Evolutionary conservation across 2,888 invertebrate genomes (phyloP), one percentile per base, ranked within the genome.

Genomic region (Agrotis clavis): DNA sequence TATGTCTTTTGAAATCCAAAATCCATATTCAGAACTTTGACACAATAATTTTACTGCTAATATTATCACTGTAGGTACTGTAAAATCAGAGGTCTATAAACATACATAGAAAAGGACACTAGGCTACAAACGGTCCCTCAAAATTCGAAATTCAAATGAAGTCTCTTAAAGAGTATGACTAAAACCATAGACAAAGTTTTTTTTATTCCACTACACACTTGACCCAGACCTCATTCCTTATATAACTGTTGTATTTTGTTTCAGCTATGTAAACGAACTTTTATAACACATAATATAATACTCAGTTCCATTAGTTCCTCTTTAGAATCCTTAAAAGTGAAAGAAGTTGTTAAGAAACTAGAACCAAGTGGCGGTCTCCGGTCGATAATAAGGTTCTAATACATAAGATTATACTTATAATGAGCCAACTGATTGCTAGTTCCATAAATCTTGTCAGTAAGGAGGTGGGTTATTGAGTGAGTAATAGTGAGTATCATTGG

Each of bases 321-420:
- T 35, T n/a, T 19, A 19, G n/a, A 48, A 35, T 18, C 35, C 47
- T 14, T 71, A 53, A 7, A 61, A 48, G 14, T 64, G 53, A 18
- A 11, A 48, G 25, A 54, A 64, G 35, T 74, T 53, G 71, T 41
- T 63, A 35, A 18, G 35, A 45, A 53, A 60, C 51, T 61, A 51
- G 25, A 30, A 53, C 45, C n/a, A 48, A 74, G 11, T 41, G 47
- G 35, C 47, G 14, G 35, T 48, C 64, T 63, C 53, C 74, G 47
- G 64, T 25, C 64, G 13, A 53, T 74, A 71, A 71, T 74, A 18
- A 63, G 53, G 19, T 48, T 54, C 35, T 64, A 74, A 71, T 54
- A 45, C 11, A 19, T 64, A 41, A 56, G 48, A 74, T 72, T 54
- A 48, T 3, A 21, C 11, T 13, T 2, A 41, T 41, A 56, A 74